Evolutionary conservation across 1,140 invertebrate genomes (phyloP), one percentile per base, ranked within the genome.

Genomic region (Zaprionus kolodkinae): DNA sequence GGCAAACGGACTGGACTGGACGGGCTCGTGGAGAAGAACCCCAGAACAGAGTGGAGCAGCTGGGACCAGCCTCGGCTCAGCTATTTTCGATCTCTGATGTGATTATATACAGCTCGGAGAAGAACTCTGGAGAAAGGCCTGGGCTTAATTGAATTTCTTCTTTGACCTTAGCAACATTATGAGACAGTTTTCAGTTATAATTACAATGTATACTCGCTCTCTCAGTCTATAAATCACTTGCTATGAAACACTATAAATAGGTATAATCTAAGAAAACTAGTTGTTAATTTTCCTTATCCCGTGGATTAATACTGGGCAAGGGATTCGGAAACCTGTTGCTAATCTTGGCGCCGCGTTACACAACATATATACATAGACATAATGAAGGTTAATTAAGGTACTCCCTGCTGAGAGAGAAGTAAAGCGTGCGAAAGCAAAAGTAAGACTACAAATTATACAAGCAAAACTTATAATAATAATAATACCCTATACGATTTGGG

Each of bases 81-180:
- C 75, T 85, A 86, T 85, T 78, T 85, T 86, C 30, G 79, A 55
- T 36, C 70, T 72, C 74, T 85, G 81, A 85, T 84, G 78, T n/a
- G n/a, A n/a, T 57, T 45, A 72, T 85, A 68, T 86, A 68, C 57
- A 15, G 15, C 17, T 27, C 27, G 13, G n/a, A 7, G 60, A 35
- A 68, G 52, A 76, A 68, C 21, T 56, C 11, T 17, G n/a, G 9
- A 38, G 21, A 36, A 59, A 59, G 13, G 36, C 30, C 33, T 65
- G 21, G 1, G 27, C 54, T 65, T 36, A 68, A 68, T 68, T 68
- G 48, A 68, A 27, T 13, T 56, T 48, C 40, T 48, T 13, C 12
- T 63, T 12, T 50, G 45, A 50, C 45, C 45, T 21, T 48, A 3
- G 6, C n/a, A 12, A 45, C 38, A 15, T n/a, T n/a, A 45, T 45